A percentile compares a stretch with the other conserved stretches of the same genome.
Evolutionary conservation across 2,888 invertebrate species (phyloP).

Genomic region (Micropterix aruncella): DNA sequence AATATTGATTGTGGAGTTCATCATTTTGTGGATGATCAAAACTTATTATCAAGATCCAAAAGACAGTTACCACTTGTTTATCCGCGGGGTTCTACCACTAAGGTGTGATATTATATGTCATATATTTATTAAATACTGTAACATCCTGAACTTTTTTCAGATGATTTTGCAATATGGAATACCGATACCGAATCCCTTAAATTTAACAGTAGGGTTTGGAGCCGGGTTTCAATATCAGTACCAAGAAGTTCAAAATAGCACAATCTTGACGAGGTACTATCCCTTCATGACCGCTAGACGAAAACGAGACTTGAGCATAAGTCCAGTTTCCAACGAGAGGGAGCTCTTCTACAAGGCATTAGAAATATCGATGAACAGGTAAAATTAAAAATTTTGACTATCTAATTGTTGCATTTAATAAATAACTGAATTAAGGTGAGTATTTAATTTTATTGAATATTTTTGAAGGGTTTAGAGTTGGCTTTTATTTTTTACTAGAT

Average conservation of each 20-base stretch:
- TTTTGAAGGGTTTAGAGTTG: no score
- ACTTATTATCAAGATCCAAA: background rate
- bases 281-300: conserved; percentile 24
- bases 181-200: conserved; percentile 39
- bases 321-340: conserved; percentile 17
- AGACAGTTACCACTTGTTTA: conserved; percentile 1
- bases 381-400: background rate
- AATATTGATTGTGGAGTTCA: no score
- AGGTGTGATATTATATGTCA: no score
- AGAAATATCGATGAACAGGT: conserved; percentile 20
- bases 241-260: conserved; percentile 33
- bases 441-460: no score
- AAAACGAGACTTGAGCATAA: conserved; percentile 16
- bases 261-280: conserved; percentile 34
- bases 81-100: background rate
- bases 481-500: no score
- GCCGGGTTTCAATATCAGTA: conserved; percentile 55
- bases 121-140: no score
- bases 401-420: no score
- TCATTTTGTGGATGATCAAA: no score
- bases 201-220: conserved; percentile 37
- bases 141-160: no score
- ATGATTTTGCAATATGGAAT: conserved; percentile 41
- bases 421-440: no score
- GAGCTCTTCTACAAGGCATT: conserved; percentile 25